These are phyloP conservation scores for Nanorana parkeri DNA, from an alignment of 2,113 vertebrate species.

Conservation along the genomic window DNA sequence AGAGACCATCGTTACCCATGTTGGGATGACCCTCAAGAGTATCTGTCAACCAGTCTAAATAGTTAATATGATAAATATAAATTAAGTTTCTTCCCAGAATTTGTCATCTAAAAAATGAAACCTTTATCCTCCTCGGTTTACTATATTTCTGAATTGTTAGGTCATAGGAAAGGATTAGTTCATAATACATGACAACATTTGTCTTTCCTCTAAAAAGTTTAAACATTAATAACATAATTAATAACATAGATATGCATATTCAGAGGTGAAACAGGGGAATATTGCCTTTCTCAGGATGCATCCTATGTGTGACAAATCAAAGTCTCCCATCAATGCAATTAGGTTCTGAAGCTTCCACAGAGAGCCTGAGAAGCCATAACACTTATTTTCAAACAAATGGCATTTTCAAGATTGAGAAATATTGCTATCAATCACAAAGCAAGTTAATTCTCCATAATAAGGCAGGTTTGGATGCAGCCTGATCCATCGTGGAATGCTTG, in stretches of 20 bases:
- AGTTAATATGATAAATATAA: no score
- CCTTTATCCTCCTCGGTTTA: not conserved
- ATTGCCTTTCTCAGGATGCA: slow-evolving; percentile 32
- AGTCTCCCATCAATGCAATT: slow-evolving; percentile 58
- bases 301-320: slow-evolving; percentile 52
- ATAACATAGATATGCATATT: slow-evolving; percentile 25
- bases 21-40: no score
- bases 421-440: slow-evolving; percentile 81
- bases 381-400: slow-evolving; percentile 80
- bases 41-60: no score
- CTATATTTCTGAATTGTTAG: not conserved
- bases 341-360: slow-evolving; percentile 59
- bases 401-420: slow-evolving; percentile 70
- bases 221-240: not conserved
- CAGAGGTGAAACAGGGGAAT: not conserved
- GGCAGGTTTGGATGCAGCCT: slow-evolving; percentile 75
- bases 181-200: slow-evolving; percentile 5
- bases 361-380: slow-evolving; percentile 65
- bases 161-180: slow-evolving; percentile 3
- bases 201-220: not conserved
- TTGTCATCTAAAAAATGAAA: not conserved
- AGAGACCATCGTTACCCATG: no score
- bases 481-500: slow-evolving; percentile 74
- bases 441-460: slow-evolving; percentile 84
- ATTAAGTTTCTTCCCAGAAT: no score